Conservation (phyloP, 2,888 invertebrate genomes). For the Lampropteryx suffumata region DNA sequence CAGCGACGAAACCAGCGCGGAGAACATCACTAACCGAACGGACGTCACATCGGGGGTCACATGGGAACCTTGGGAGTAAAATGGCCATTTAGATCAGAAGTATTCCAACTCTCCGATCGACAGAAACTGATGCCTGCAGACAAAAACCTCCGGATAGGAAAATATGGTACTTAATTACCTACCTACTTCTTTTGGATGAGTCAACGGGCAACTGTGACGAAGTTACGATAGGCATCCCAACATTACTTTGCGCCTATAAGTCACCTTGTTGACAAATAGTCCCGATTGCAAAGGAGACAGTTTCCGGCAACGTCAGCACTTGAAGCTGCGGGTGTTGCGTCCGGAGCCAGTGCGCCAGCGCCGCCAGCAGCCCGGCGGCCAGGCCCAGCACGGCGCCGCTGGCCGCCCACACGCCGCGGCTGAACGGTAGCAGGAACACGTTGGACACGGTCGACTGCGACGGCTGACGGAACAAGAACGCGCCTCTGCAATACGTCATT, state of each 20-base stretch:
- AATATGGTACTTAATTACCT: too few species aligned
- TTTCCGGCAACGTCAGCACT: conserved; percentile 63
- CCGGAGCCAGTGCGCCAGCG: conserved; percentile 30
- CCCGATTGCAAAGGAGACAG: conserved; percentile 80
- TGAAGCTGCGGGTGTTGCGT: conserved; percentile 29
- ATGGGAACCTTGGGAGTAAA: conserved; percentile 68
- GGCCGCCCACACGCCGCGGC: conserved; percentile 80
- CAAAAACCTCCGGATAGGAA: too few species aligned
- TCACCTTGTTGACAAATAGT: conserved; percentile 84
- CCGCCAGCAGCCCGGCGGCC: conserved; percentile 44
- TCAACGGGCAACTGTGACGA: too few species aligned
- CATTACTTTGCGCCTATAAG: too few species aligned
- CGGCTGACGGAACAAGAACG: conserved; percentile 85
- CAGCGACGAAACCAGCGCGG: conserved; percentile 78
- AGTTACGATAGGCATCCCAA: too few species aligned
- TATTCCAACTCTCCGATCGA: too few species aligned
- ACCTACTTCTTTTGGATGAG: too few species aligned
- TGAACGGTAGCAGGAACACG: conserved; percentile 84
- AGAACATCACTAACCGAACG: conserved; percentile 80
- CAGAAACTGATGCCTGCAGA: too few species aligned
- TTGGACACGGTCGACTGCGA: conserved; percentile 83
- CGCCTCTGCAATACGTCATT: conserved; percentile 59
- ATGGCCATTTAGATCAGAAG: too few species aligned
- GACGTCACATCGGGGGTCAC: conserved; percentile 71
- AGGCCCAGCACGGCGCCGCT: conserved; percentile 43